phyloP scores from a whole-genome alignment of 2,113 vertebrate genomes.

The Todiramphus chloris region DNA sequence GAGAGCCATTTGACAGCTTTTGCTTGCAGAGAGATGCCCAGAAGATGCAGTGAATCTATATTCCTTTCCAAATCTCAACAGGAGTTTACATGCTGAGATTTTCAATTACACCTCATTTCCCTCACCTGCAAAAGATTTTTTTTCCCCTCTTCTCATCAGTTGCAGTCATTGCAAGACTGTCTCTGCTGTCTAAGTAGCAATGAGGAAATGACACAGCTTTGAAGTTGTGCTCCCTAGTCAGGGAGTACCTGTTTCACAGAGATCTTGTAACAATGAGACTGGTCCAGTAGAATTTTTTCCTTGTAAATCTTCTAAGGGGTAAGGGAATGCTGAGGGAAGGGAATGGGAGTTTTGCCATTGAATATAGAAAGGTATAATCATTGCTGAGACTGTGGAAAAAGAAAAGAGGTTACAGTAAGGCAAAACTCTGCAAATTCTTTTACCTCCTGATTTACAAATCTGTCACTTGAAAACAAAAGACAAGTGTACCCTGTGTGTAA shows the following conservation, averaged over 20 bases:
- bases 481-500: not conserved
- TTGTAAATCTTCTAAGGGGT: not conserved
- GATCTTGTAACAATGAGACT: not conserved
- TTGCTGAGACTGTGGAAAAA: not conserved
- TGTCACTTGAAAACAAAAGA: not conserved
- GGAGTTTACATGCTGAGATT: not conserved
- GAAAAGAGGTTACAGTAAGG: not conserved
- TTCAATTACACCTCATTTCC: not conserved
- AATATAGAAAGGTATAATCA: not conserved
- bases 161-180: not conserved
- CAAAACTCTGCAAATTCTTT: not conserved
- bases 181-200: rapidly evolving
- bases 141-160: not conserved
- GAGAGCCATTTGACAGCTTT: not conserved
- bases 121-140: not conserved
- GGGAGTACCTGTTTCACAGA: not conserved
- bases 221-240: not conserved
- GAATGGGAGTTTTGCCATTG: not conserved
- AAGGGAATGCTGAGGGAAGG: not conserved
- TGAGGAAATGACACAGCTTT: not conserved
- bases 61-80: not conserved
- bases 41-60: not conserved
- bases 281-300: not conserved
- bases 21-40: not conserved
- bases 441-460: not conserved